phyloP scores from a whole-genome alignment of 2,113 vertebrate genomes.

The Nycticorax nycticorax region DNA sequence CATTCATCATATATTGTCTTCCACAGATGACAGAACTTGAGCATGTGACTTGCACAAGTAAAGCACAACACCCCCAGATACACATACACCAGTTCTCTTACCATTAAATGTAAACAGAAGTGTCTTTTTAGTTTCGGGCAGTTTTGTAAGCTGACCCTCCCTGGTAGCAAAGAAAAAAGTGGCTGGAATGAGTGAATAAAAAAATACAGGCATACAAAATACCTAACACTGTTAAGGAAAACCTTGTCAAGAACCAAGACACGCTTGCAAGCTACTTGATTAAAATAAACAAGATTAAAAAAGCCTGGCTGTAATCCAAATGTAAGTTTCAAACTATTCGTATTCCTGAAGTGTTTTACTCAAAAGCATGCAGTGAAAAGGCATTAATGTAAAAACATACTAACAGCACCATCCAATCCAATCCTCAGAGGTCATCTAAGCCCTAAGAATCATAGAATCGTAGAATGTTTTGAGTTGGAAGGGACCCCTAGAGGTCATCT shows the following conservation, averaged over 20 bases:
- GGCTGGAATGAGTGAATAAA: background rate
- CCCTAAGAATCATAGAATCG: background rate
- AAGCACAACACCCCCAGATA: background rate
- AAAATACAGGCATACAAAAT: background rate
- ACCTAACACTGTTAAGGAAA: background rate
- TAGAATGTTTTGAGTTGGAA: too few species aligned
- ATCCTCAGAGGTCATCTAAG: background rate
- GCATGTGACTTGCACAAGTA: background rate
- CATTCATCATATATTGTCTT: background rate
- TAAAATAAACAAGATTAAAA: background rate
- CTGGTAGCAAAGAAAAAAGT: constrained; percentile 71
- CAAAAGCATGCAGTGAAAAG: background rate
- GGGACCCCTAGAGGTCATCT: too few species aligned
- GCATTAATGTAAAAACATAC: background rate
- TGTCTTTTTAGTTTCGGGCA: constrained; percentile 97
- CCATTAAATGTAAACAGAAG: constrained; percentile 99
- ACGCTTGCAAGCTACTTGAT: background rate
- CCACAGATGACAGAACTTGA: background rate
- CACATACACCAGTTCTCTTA: constrained; percentile 58
- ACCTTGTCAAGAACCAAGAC: background rate
- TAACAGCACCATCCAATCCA: background rate
- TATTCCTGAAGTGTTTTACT: background rate
- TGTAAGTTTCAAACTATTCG: background rate
- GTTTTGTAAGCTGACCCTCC: constrained; percentile 98
- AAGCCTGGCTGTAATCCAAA: background rate